Percentiles rank a stretch among this genome's conserved stretches.
Evolutionary conservation across 2,888 invertebrate genomes (phyloP).

Genomic region (Siphlonurus alternatus): DNA sequence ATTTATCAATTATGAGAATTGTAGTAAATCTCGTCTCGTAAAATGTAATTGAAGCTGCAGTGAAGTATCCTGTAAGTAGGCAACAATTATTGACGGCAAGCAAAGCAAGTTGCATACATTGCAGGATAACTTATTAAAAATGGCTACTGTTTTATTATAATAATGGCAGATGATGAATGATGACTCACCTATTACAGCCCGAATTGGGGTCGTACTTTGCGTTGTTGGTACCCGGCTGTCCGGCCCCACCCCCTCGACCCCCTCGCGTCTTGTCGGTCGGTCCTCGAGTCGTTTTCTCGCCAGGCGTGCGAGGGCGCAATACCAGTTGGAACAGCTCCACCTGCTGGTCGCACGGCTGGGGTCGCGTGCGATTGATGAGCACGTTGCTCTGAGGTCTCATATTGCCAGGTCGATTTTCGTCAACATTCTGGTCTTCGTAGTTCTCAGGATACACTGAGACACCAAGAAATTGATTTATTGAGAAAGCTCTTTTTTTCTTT

Average conservation of each 20-base stretch:
- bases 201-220: neutral
- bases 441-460: conserved; percentile 9
- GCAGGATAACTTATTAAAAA: neutral
- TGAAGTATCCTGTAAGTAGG: no score
- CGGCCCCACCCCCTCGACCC: neutral
- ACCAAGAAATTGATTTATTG: no score
- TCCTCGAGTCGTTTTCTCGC: neutral
- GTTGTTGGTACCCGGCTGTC: neutral
- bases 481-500: no score
- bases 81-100: no score
- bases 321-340: conserved; percentile 40
- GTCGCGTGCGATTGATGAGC: conserved; percentile 39
- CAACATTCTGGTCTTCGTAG: conserved; percentile 14
- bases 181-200: neutral
- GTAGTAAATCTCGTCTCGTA: no score
- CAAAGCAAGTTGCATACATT: no score
- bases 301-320: conserved; percentile 12
- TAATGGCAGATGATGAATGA: neutral
- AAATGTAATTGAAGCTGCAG: no score
- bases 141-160: neutral
- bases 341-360: conserved; percentile 72
- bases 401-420: conserved; percentile 18
- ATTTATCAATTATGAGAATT: no score
- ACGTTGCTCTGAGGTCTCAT: conserved; percentile 9
- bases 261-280: neutral